phyloP scores from a whole-genome alignment of 2,888 invertebrate species.

The Ophion ventricosus region DNA sequence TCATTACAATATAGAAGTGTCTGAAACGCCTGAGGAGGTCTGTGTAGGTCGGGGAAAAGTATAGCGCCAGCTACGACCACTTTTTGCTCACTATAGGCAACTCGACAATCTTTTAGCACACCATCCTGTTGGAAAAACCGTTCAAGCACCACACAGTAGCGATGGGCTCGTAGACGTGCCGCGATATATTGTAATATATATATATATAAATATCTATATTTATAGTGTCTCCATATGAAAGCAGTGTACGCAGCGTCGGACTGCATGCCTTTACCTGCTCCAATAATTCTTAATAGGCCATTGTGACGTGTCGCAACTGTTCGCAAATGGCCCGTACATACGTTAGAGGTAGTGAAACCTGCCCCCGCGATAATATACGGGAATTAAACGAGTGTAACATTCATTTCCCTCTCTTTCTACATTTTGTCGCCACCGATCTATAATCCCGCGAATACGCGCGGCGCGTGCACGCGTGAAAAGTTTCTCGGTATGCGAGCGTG shows the following conservation, averaged over 20 bases:
- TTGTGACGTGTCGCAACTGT: constrained; percentile 68
- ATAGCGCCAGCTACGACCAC: constrained; percentile 53
- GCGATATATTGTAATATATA: background rate
- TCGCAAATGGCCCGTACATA: constrained; percentile 20
- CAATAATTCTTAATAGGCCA: constrained; percentile 71
- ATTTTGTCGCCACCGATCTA: constrained; percentile 31
- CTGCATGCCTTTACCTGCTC: constrained; percentile 70
- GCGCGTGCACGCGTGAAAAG: constrained; percentile 57
- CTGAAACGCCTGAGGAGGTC: constrained; percentile 22
- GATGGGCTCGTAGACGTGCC: background rate
- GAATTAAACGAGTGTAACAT: constrained; percentile 18
- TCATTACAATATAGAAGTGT: constrained; percentile 47
- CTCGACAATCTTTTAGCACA: constrained; percentile 23
- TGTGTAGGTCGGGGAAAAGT: constrained; percentile 29
- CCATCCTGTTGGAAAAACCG: constrained; percentile 25
- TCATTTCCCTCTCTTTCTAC: constrained; percentile 4
- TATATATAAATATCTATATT: background rate
- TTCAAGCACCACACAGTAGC: constrained; percentile 41
- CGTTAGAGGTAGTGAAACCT: constrained; percentile 48
- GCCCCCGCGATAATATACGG: constrained; percentile 56
- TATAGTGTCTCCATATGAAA: constrained; percentile 6
- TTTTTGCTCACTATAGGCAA: constrained; percentile 35
- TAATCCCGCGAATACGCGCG: constrained; percentile 9
- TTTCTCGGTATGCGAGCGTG: constrained; percentile 42
- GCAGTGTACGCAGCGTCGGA: constrained; percentile 51